phyloP scores from a whole-genome alignment of 2,797 vertebrate genomes.

The Champsocephalus gunnari region DNA sequence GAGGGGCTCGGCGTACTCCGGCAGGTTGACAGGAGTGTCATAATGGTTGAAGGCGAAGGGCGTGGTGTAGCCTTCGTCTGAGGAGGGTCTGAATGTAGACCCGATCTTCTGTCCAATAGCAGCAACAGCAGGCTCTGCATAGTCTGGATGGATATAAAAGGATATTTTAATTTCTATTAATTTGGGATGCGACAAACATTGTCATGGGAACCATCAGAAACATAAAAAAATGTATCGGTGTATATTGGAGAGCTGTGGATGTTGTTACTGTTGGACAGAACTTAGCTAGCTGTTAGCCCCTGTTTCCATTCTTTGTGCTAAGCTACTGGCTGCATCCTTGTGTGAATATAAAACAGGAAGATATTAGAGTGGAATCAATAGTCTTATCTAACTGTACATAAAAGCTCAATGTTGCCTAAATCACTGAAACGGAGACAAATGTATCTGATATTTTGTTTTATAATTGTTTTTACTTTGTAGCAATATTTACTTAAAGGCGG shows the following conservation, averaged over 20 bases:
- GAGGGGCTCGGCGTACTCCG: slow-evolving; percentile 89
- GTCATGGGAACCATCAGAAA: too few relatives aligned
- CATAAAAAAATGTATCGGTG: not conserved
- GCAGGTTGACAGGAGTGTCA: slow-evolving; percentile 82
- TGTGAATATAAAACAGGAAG: not conserved
- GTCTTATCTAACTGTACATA: not conserved
- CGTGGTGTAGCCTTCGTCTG: slow-evolving; percentile 86
- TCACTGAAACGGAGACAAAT: not conserved
- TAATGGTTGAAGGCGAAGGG: slow-evolving; percentile 87
- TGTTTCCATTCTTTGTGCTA: not conserved
- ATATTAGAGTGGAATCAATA: not conserved
- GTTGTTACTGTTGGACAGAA: not conserved
- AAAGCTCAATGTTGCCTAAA: not conserved
- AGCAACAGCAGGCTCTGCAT: slow-evolving; percentile 84
- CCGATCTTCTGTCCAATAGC: slow-evolving; percentile 77
- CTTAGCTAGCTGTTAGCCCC: not conserved
- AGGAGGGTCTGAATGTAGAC: slow-evolving; percentile 86
- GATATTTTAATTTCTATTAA: not conserved
- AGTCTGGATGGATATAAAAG: slow-evolving; percentile 77
- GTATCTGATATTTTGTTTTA: not conserved
- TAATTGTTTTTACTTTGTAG: too few relatives aligned
- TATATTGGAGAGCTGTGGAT: not conserved
- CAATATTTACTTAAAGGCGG: too few relatives aligned
- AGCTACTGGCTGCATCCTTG: not conserved
- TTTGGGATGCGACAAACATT: not conserved